Percentiles rank a stretch among this genome's conserved stretches.
Evolutionary conservation across 2,113 vertebrate species (phyloP).

Genomic region (Scomber japonicus): DNA sequence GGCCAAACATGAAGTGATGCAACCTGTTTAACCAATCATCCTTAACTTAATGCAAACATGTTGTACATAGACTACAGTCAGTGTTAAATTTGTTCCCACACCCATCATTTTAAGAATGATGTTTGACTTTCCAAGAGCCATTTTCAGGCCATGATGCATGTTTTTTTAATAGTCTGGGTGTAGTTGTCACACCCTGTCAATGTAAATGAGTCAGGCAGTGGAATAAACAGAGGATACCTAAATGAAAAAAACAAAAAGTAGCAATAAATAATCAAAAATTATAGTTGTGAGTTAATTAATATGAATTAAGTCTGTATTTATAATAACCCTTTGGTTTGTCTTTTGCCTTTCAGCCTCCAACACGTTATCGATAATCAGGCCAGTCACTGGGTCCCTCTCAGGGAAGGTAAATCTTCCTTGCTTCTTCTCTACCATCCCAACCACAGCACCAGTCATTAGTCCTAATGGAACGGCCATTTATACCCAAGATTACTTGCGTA

Average conservation of each 20-base stretch:
- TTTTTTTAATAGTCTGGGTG: constrained; percentile 65
- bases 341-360: constrained; percentile 73
- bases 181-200: constrained; percentile 63
- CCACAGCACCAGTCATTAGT: constrained; percentile 84
- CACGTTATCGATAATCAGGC: constrained; percentile 74
- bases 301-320: constrained; percentile 15
- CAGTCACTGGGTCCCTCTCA: constrained; percentile 90
- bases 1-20: constrained; percentile 14
- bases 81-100: constrained; percentile 63
- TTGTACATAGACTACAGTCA: constrained; percentile 32
- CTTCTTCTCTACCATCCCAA: constrained; percentile 91
- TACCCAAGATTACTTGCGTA: constrained; percentile 89
- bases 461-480: constrained; percentile 75
- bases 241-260: not conserved
- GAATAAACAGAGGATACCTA: constrained; percentile 6
- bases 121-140: constrained; percentile 72
- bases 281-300: not conserved
- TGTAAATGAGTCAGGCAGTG: constrained; percentile 38
- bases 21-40: constrained; percentile 41
- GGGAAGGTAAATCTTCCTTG: constrained; percentile 93
- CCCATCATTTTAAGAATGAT: constrained; percentile 68
- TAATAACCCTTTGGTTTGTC: constrained; percentile 22
- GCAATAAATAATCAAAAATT: not conserved
- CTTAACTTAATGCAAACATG: constrained; percentile 46
- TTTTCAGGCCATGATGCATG: constrained; percentile 71